These are phyloP conservation scores for Papilio aristodemus DNA, from an alignment of 1,140 invertebrate genomes.

Conservation along the genomic window DNA sequence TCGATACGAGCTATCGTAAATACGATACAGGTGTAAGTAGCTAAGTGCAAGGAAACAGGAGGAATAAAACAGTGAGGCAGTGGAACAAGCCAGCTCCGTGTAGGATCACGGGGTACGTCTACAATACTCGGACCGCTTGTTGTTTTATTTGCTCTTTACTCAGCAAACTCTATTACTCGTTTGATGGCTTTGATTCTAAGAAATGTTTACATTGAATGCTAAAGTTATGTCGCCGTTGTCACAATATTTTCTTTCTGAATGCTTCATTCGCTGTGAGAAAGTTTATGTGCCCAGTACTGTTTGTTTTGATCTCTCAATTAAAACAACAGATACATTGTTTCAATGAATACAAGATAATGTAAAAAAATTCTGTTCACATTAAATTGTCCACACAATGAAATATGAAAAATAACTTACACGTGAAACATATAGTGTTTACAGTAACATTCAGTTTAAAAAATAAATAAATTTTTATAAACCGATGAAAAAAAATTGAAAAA, in stretches of 20 bases:
- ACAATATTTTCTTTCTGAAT: slow-evolving; percentile 66
- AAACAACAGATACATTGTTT: slow-evolving; percentile 45
- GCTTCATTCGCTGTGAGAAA: slow-evolving; percentile 63
- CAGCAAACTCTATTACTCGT: slow-evolving; percentile 71
- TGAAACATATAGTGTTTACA: too few species aligned
- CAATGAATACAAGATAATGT: neutral
- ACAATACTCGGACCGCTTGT: slow-evolving; percentile 57
- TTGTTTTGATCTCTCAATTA: slow-evolving; percentile 54
- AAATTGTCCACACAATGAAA: too few species aligned
- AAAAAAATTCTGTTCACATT: too few species aligned
- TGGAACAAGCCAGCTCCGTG: slow-evolving; percentile 44
- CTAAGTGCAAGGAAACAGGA: slow-evolving; percentile 61
- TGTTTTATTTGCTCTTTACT: slow-evolving; percentile 76
- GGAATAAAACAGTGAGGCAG: slow-evolving; percentile 50
- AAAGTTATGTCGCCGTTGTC: slow-evolving; percentile 65
- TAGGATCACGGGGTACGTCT: slow-evolving; percentile 47
- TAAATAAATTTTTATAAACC: too few species aligned
- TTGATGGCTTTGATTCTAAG: slow-evolving; percentile 75
- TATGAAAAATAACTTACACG: too few species aligned
- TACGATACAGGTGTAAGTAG: slow-evolving; percentile 52
- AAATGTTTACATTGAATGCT: slow-evolving; percentile 72
- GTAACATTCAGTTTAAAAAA: too few species aligned
- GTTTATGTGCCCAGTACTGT: slow-evolving; percentile 53
- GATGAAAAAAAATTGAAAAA: too few species aligned
- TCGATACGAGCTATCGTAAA: slow-evolving; percentile 57